Evolutionary conservation across 2,888 invertebrate genomes (phyloP), one percentile per base, ranked within the genome.

Genomic region (Polymixis lichenea): DNA sequence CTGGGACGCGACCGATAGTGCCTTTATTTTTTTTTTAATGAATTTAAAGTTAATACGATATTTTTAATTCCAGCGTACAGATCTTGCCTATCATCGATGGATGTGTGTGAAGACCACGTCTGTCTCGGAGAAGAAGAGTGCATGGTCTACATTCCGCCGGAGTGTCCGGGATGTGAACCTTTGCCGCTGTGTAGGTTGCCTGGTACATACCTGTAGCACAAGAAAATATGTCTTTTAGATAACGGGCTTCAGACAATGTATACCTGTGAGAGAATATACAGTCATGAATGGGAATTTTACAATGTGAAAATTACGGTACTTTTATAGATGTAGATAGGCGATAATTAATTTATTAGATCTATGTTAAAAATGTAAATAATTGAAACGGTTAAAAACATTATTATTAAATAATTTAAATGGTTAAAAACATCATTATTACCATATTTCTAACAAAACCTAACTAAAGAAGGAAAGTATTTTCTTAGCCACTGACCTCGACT

Each of bases 111-210:
- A 9, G 92, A 92, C 77, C 94, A 96, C 87, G 79, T 90, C 53
- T 96, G 96, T 82, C 74, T 91, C 0, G 95, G 94, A 5, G 94
- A 94, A 60, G 95, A 96, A 82, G 93, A 88, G 73, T 96, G 96
- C 82, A 79, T 94, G 1, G 89, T 90, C 2, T 96, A 91, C 84
- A 76, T 87, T 0, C 96, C 96, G 0, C 93, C 95, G 0, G 87
- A 93, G 64, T 96, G 96, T 74, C 90, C 89, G 0, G 95, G 95
- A 22, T 96, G 96, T 73, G 95, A 95, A 80, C 94, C 96, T 0
- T 68, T 95, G 49, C 92, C 96, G 0, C 56, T 96, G 28, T 96
- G 96, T 84, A 90, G 83, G 70, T 22, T 72, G n/a, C 86, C 82
- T 13, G 56, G 15, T 0, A 46, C 19, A 15, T 77, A 72, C 32